Conservation (phyloP, 1,140 invertebrate species). For the Marisa cornuarietis region DNA sequence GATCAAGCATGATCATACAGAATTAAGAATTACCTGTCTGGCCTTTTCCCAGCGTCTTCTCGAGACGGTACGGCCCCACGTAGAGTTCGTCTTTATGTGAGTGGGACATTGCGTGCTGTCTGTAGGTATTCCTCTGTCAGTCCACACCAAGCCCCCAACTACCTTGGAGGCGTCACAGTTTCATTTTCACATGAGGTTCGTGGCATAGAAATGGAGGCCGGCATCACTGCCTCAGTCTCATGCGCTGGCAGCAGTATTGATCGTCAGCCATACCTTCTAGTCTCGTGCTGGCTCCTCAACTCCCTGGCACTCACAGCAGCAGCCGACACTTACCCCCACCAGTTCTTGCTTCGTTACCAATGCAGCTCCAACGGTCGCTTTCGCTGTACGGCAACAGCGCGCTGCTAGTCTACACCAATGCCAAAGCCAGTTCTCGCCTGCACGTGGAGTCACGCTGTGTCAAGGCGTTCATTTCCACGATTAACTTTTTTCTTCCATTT, state of each 20-base stretch:
- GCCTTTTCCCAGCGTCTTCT: slow-evolving; percentile 98
- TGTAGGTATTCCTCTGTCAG: not conserved
- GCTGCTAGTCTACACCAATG: too few relatives aligned
- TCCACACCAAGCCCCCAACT: not conserved
- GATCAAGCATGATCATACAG: too few relatives aligned
- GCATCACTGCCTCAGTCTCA: not conserved
- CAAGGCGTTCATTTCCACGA: too few relatives aligned
- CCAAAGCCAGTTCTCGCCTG: too few relatives aligned
- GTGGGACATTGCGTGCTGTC: slow-evolving; percentile 35
- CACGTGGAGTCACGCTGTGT: too few relatives aligned
- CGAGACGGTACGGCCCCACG: slow-evolving; percentile 96
- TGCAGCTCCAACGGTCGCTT: too few relatives aligned
- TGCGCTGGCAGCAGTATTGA: slow-evolving; percentile 5
- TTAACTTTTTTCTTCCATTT: too few relatives aligned
- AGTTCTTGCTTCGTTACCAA: too few relatives aligned
- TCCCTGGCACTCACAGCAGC: not conserved
- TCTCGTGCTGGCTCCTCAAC: not conserved
- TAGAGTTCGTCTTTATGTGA: slow-evolving; percentile 75
- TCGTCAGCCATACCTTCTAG: not conserved
- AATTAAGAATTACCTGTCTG: slow-evolving; percentile 90
- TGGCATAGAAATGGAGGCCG: not conserved
- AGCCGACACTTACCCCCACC: not conserved
- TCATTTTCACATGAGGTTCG: slow-evolving; percentile 16
- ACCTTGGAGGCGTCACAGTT: slow-evolving; percentile 8
- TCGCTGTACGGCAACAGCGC: too few relatives aligned